Percentiles rank a stretch among this genome's conserved stretches.
phyloP scores from a whole-genome alignment of 2,888 invertebrate species.

The Beris morrisii region DNA sequence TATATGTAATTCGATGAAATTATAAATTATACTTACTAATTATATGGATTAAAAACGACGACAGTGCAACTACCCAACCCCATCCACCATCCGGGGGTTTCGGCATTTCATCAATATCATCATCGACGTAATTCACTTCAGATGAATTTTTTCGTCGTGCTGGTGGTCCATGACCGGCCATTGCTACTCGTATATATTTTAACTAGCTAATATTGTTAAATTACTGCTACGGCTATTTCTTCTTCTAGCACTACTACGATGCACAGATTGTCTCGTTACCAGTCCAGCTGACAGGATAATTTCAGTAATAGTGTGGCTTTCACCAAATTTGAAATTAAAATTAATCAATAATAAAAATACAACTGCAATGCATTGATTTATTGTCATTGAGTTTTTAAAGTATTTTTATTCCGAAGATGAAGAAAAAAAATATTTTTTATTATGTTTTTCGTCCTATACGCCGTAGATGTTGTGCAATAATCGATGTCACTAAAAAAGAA shows the following conservation, averaged over 20 bases:
- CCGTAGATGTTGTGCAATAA: no score
- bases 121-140: conserved; percentile 44
- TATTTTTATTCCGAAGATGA: neutral
- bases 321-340: conserved; percentile 13
- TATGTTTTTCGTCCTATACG: no score
- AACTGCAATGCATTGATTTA: conserved; percentile 27
- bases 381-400: conserved; percentile 31
- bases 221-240: conserved; percentile 1
- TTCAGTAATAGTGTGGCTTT: neutral
- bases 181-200: neutral
- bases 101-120: conserved; percentile 48
- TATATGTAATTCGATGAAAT: no score
- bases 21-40: conserved; percentile 71
- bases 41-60: conserved; percentile 95
- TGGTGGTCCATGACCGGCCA: conserved; percentile 54
- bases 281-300: neutral
- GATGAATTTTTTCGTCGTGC: conserved; percentile 46
- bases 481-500: no score
- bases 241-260: neutral
- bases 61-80: conserved; percentile 94
- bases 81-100: conserved; percentile 89
- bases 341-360: conserved; percentile 27
- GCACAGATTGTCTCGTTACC: neutral
- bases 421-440: no score
- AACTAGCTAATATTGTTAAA: conserved; percentile 3